Conservation (phyloP, 2,888 invertebrate species). For the Cyaniris semiargus region DNA sequence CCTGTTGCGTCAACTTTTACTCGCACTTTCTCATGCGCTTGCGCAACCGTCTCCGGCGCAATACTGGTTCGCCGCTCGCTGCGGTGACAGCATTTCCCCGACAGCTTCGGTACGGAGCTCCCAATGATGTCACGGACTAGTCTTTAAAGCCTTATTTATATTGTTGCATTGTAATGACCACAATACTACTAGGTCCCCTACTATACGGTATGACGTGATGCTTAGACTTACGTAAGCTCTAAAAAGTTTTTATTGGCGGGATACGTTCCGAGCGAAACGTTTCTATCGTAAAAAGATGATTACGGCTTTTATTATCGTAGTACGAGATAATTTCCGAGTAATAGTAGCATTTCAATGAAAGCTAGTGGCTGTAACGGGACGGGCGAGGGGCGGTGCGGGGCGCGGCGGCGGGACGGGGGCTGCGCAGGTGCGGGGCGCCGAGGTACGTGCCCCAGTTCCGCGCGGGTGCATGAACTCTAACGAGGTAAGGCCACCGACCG, state of each 20-base stretch:
- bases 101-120: slow-evolving; percentile 41
- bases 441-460: slow-evolving; percentile 79
- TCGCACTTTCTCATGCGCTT: slow-evolving; percentile 79
- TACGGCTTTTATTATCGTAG: slow-evolving; percentile 44
- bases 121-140: slow-evolving; percentile 39
- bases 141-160: background rate
- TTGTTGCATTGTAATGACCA: background rate
- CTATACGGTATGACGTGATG: background rate
- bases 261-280: background rate
- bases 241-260: background rate
- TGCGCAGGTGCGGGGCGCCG: slow-evolving; percentile 55
- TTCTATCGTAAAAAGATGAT: slow-evolving; percentile 27
- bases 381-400: slow-evolving; percentile 49
- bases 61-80: slow-evolving; percentile 66
- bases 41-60: slow-evolving; percentile 64
- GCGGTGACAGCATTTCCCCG: slow-evolving; percentile 60
- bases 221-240: background rate
- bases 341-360: slow-evolving; percentile 75
- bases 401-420: slow-evolving; percentile 53
- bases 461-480: slow-evolving; percentile 80
- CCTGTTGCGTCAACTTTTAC: slow-evolving; percentile 79
- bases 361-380: slow-evolving; percentile 70
- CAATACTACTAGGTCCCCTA: background rate
- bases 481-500: slow-evolving; percentile 82
- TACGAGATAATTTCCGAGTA: slow-evolving; percentile 52